Evolutionary conservation across 2,113 vertebrate species (phyloP), one percentile per base, ranked within the genome.

Genomic region (Bostrychus sinensis): DNA sequence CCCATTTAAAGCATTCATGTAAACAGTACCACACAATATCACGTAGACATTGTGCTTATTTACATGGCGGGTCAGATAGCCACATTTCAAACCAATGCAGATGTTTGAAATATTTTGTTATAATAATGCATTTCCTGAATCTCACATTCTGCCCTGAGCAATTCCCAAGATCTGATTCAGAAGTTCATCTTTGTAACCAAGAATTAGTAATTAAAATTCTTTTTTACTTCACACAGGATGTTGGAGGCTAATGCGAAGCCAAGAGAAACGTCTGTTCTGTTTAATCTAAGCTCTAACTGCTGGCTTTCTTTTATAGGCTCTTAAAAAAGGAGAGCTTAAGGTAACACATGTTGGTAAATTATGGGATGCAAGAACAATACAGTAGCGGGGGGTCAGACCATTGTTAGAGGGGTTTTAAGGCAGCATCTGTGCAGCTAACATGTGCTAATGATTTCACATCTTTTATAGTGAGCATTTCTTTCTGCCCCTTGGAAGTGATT

Each of bases 1-100:
- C 56, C 70, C 23, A 82, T n/a, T n/a, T n/a, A 78, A 83, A 67
- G n/a, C 57, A 17, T 71, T 72, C 69, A 84, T 85, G 77, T 83
- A 76, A 80, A 84, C 51, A 80, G 57, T 11, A 41, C 38, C 56
- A 22, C 56, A 75, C 14, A 19, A 73, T 75, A 59, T 82, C 81
- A 22, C 11, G 50, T 4, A 64, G 57, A 61, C 48, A 80, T 9
- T 59, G 60, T 42, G 41, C 56, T 55, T 51, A 82, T 89, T 86
- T 82, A 85, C 85, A 83, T 82, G 83, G 69, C 41, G 41, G 39
- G 17, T 59, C 37, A 63, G 54, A 41, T 17, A 14, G 11, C 20
- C 23, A 38, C 28, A 13, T 14, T 59, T 66, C 39, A 36, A 43
- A n/a, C 42, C n/a, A 5, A 3, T 20, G 37, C 61, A n/a, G n/a